A percentile compares a stretch with the other conserved stretches of the same genome.
phyloP scores from a whole-genome alignment of 2,888 invertebrate genomes.

The Lysandra bellargus region DNA sequence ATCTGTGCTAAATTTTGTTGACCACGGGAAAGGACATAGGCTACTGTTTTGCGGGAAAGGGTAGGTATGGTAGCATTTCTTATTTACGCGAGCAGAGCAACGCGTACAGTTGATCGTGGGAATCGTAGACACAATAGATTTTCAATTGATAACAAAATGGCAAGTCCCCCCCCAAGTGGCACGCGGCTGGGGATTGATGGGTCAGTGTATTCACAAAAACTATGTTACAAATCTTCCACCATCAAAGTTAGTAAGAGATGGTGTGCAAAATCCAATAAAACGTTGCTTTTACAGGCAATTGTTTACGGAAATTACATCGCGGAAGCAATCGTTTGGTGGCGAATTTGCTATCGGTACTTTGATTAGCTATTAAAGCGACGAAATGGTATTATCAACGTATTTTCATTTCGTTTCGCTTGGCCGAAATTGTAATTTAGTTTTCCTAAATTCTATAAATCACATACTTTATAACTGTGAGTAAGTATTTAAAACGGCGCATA shows the following conservation, averaged over 20 bases:
- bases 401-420: not conserved
- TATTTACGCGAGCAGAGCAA: too few relatives aligned
- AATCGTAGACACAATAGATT: too few relatives aligned
- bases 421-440: not conserved
- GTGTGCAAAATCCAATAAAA: not conserved
- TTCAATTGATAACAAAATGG: too few relatives aligned
- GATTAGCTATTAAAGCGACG: slow-evolving; percentile 11
- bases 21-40: too few relatives aligned
- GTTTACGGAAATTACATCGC: not conserved
- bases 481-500: too few relatives aligned
- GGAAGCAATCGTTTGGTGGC: slow-evolving; percentile 4
- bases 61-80: too few relatives aligned
- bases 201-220: not conserved
- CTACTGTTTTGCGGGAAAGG: too few relatives aligned
- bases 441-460: not conserved
- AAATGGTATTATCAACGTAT: not conserved
- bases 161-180: too few relatives aligned
- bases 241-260: not conserved
- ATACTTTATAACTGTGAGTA: too few relatives aligned
- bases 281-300: not conserved
- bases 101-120: too few relatives aligned
- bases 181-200: too few relatives aligned
- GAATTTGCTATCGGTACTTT: slow-evolving; percentile 2
- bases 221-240: not conserved
- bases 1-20: too few relatives aligned